A percentile compares a stretch with the other conserved stretches of the same genome.
Conservation (phyloP, 2,113 vertebrate species). For the Labeo rohita region DNA sequence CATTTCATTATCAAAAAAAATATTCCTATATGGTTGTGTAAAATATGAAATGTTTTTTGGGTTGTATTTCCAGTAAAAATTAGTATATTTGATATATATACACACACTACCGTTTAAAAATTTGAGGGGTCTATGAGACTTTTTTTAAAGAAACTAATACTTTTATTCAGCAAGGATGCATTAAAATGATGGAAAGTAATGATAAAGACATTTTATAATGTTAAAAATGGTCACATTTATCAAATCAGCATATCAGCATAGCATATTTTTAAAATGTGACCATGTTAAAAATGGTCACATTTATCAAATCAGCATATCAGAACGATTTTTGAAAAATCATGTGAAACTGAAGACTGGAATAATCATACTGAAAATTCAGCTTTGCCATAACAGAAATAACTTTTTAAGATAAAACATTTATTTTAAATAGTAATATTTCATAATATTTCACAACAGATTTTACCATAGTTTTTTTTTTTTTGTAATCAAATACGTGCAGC, state of each 20-base stretch:
- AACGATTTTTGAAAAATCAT: background rate
- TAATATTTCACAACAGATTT: no score
- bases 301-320: background rate
- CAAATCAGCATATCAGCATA: no score
- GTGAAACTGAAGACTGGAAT: background rate
- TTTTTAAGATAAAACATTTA: background rate
- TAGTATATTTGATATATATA: background rate
- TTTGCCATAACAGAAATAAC: background rate
- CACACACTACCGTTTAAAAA: background rate
- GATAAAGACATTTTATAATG: background rate
- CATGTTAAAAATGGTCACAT: no score
- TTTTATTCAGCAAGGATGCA: background rate
- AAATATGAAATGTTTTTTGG: background rate
- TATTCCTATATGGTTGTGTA: background rate
- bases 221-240: background rate
- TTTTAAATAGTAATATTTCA: background rate
- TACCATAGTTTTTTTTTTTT: no score
- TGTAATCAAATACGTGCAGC: no score
- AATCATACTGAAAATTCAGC: background rate
- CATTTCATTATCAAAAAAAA: background rate
- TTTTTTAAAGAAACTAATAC: background rate
- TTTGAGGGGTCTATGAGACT: background rate
- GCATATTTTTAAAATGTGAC: no score
- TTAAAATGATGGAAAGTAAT: background rate
- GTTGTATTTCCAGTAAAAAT: background rate